Percentiles rank a stretch among this genome's conserved stretches.
Conservation (phyloP, 2,888 invertebrate species). For the Celastrina argiolus region DNA sequence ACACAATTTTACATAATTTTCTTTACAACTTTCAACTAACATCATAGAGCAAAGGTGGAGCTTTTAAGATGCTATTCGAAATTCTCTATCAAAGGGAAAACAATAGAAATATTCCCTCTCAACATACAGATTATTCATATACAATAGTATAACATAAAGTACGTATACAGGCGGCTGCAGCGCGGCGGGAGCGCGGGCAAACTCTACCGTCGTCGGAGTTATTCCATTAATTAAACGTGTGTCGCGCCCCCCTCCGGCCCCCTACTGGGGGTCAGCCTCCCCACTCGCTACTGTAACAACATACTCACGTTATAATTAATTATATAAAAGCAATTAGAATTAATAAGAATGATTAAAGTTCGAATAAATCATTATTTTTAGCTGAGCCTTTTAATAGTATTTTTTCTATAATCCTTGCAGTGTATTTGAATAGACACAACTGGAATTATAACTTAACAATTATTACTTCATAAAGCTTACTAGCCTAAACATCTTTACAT, state of each 20-base stretch:
- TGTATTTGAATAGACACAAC: no score
- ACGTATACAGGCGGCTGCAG: slow-evolving; percentile 25
- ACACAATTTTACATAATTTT: no score
- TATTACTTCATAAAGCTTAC: no score
- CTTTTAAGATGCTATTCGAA: not conserved
- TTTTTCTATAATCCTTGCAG: not conserved
- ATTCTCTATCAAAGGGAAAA: not conserved
- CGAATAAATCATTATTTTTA: not conserved
- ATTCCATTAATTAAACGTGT: slow-evolving; percentile 73
- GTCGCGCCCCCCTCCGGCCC: slow-evolving; percentile 39
- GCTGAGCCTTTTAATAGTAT: not conserved
- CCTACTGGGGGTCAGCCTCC: slow-evolving; percentile 33
- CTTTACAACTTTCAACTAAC: no score
- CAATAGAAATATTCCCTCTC: not conserved
- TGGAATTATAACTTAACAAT: no score
- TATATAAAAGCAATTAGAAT: slow-evolving; percentile 18
- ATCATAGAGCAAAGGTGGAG: no score
- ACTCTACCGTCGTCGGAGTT: slow-evolving; percentile 49
- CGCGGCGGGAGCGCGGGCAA: slow-evolving; percentile 36
- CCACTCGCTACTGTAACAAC: slow-evolving; percentile 23
- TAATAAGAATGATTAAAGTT: not conserved
- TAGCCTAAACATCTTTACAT: no score
- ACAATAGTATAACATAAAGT: not conserved
- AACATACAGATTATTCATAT: not conserved
- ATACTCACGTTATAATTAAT: slow-evolving; percentile 20